phyloP scores from a whole-genome alignment of 2,888 invertebrate species.

The Clusia tigrina region DNA sequence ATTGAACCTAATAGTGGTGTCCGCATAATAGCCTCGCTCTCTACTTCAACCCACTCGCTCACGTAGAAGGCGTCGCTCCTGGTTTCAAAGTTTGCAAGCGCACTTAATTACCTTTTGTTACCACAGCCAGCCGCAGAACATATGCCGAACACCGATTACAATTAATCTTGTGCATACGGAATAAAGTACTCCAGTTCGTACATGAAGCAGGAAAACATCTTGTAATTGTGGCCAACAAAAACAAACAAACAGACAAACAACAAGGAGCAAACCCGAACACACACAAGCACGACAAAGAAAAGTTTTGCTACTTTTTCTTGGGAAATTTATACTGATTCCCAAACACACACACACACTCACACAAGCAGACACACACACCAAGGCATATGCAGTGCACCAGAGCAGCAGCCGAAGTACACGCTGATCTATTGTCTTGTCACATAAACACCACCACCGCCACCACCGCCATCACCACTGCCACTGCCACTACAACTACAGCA shows the following conservation, averaged over 20 bases:
- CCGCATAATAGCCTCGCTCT: too few relatives aligned
- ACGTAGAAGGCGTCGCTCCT: too few relatives aligned
- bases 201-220: constrained; percentile 17
- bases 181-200: constrained; percentile 17
- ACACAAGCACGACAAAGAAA: constrained; percentile 6
- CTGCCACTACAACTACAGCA: constrained; percentile 12
- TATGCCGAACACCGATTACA: constrained; percentile 58
- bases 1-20: too few relatives aligned
- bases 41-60: too few relatives aligned
- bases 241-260: constrained; percentile 15
- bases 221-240: constrained; percentile 28
- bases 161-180: constrained; percentile 51
- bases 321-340: constrained; percentile 11
- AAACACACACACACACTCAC: constrained; percentile 7
- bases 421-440: constrained; percentile 51
- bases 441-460: constrained; percentile 41
- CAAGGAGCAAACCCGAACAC: not conserved
- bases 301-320: not conserved
- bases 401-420: too few relatives aligned
- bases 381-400: too few relatives aligned
- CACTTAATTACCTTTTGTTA: constrained; percentile 48
- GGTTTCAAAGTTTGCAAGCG: too few relatives aligned
- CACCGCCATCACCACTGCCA: constrained; percentile 35
- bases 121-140: constrained; percentile 45
- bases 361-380: not conserved